Conservation (phyloP, 2,113 vertebrate species). For the Cavia porcellus region DNA sequence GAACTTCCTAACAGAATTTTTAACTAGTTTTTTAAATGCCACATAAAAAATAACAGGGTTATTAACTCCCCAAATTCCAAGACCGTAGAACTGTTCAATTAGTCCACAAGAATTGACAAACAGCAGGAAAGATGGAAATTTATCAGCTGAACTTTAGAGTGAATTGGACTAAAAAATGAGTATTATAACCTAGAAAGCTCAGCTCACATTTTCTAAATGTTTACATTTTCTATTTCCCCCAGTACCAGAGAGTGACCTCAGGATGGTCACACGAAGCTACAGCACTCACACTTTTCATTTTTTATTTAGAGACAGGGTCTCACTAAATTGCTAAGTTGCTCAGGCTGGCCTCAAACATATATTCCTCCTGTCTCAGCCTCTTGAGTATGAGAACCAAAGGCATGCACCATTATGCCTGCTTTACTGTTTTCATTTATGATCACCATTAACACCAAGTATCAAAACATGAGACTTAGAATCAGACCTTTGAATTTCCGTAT, state of each 20-base stretch:
- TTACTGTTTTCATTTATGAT: neutral
- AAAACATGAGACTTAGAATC: constrained; percentile 8
- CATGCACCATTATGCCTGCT: neutral
- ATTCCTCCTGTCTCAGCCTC: neutral
- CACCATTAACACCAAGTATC: constrained; percentile 46
- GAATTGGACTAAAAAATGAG: constrained; percentile 27
- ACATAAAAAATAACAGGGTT: constrained; percentile 25
- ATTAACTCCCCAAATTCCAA: neutral
- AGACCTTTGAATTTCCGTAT: constrained; percentile 1
- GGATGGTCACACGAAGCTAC: neutral
- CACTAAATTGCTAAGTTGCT: neutral
- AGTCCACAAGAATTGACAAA: constrained; percentile 4
- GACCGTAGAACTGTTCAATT: neutral
- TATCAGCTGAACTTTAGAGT: constrained; percentile 43
- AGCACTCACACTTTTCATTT: neutral
- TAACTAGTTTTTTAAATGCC: constrained; percentile 46
- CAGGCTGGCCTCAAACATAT: neutral
- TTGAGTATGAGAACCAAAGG: neutral
- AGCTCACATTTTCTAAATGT: neutral
- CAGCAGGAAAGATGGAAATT: neutral
- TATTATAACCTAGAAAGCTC: constrained; percentile 32
- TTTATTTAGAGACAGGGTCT: neutral
- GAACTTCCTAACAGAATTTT: constrained; percentile 16
- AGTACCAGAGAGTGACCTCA: neutral
- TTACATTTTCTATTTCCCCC: neutral